Percentiles rank a stretch among this genome's conserved stretches.
phyloP scores from a whole-genome alignment of 2,797 vertebrate genomes.

The Allobates femoralis region DNA sequence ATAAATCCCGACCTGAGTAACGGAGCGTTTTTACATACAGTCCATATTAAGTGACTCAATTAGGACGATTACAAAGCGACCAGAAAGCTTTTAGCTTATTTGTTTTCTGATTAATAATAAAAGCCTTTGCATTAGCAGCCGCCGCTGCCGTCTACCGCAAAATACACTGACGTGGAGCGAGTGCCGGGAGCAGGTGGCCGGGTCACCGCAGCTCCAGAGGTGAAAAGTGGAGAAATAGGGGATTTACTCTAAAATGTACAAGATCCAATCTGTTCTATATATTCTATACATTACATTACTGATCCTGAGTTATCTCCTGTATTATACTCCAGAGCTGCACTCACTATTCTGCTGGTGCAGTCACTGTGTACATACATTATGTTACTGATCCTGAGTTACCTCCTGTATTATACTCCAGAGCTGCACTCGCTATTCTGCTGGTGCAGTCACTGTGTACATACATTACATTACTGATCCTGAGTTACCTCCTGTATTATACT shows the following conservation, averaged over 20 bases:
- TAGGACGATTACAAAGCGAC: slow-evolving; percentile 54
- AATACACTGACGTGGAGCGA: not conserved
- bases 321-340: not conserved
- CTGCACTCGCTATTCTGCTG: no score
- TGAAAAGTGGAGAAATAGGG: not conserved
- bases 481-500: no score
- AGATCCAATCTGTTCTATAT: not conserved
- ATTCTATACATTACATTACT: not conserved
- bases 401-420: no score
- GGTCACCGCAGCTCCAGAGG: not conserved
- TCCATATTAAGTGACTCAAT: slow-evolving; percentile 56
- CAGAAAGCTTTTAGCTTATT: slow-evolving; percentile 52
- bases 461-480: no score
- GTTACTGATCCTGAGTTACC: no score
- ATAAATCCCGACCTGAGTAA: slow-evolving; percentile 40
- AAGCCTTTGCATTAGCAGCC: slow-evolving; percentile 43
- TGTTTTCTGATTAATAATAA: slow-evolving; percentile 58
- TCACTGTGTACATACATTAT: no score
- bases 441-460: no score
- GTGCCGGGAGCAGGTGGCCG: not conserved
- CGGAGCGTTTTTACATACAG: slow-evolving; percentile 33
- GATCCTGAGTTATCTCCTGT: no score
- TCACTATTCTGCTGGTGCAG: not conserved
- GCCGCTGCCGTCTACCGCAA: not conserved
- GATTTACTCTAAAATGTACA: not conserved